These are phyloP conservation scores for Oncorhynchus keta DNA, from an alignment of 2,113 vertebrate species.

Conservation along the genomic window DNA sequence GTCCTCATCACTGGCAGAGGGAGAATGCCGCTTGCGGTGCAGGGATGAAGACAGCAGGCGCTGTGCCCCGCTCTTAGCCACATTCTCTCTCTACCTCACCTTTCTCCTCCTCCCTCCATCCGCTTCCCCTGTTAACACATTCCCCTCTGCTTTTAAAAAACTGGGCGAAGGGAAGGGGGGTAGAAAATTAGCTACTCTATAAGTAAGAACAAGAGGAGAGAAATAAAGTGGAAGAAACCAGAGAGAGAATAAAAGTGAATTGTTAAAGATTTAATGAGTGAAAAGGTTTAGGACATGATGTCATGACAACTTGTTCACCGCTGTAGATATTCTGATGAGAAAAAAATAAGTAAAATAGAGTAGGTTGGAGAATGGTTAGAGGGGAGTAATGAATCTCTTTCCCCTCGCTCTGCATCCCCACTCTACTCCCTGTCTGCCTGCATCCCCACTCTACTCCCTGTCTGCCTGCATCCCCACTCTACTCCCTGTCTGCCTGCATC, in stretches of 20 bases:
- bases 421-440: conserved; percentile 46
- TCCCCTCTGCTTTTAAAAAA: conserved; percentile 2
- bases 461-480: conserved; percentile 48
- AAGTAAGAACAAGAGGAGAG: conserved; percentile 36
- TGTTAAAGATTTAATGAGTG: conserved; percentile 34
- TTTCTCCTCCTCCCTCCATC: conserved; percentile 42
- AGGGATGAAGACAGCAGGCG: conserved; percentile 70
- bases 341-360: background rate
- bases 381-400: conserved; percentile 49
- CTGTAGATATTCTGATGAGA: conserved; percentile 31
- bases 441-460: conserved; percentile 50
- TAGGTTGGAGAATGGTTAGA: background rate
- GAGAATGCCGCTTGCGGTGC: conserved; percentile 51
- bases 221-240: conserved; percentile 25
- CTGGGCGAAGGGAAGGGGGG: background rate
- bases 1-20: conserved; percentile 38
- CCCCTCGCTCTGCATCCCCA: conserved; percentile 46
- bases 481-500: conserved; percentile 48
- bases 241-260: conserved; percentile 15
- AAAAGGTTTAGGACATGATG: conserved; percentile 23
- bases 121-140: conserved; percentile 47
- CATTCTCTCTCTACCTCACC: conserved; percentile 52
- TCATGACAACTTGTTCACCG: conserved; percentile 26
- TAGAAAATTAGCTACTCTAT: conserved; percentile 49
- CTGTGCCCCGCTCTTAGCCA: conserved; percentile 54